phyloP scores from a whole-genome alignment of 2,888 invertebrate species.

The Hydraecia micacea region DNA sequence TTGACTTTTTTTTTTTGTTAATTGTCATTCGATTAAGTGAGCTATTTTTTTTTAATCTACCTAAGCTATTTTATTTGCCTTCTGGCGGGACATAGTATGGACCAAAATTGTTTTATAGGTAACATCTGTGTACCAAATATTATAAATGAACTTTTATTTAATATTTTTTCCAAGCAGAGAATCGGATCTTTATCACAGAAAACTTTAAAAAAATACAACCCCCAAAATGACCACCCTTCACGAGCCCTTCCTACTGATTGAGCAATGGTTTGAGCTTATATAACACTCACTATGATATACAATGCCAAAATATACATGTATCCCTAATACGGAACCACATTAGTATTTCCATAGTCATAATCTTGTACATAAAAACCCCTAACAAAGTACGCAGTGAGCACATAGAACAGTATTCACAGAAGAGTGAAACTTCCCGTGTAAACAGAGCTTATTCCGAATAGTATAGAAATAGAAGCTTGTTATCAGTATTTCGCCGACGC shows the following conservation, averaged over 20 bases:
- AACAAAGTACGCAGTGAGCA: neutral
- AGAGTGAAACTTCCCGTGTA: neutral
- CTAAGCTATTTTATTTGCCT: no score
- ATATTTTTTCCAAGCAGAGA: neutral
- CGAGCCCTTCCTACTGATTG: neutral
- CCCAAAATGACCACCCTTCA: neutral
- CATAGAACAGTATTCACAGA: neutral
- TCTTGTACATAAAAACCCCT: neutral
- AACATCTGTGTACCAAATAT: neutral
- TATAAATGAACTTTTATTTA: no score
- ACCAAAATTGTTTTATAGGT: neutral
- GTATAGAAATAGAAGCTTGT: conserved; percentile 41
- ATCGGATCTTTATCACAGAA: neutral
- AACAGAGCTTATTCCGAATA: conserved; percentile 7
- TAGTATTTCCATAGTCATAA: neutral
- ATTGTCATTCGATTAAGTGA: neutral
- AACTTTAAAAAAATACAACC: neutral
- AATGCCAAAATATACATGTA: neutral
- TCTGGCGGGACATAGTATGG: neutral
- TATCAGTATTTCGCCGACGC: conserved; percentile 33
- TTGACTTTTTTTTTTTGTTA: neutral
- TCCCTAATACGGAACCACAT: neutral
- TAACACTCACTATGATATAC: neutral
- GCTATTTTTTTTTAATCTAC: no score
- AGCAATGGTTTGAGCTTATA: neutral